These are phyloP conservation scores for Gibbula magus DNA, from an alignment of 2,888 invertebrate species.

Conservation along the genomic window DNA sequence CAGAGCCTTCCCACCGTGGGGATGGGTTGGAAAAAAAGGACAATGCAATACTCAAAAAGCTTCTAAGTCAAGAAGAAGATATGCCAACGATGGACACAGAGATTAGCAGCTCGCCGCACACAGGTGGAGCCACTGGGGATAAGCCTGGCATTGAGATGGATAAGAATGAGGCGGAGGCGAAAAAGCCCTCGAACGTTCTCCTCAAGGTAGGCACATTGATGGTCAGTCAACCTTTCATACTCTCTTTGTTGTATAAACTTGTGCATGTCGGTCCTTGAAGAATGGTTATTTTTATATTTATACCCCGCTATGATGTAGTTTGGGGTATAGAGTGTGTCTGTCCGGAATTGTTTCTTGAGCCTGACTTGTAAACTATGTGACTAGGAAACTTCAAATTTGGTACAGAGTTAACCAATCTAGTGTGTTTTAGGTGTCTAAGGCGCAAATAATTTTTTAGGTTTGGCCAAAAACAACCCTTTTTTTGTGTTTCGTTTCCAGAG, in stretches of 20 bases:
- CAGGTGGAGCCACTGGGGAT: conserved; percentile 74
- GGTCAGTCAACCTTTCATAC: not conserved
- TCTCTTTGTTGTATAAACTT: not conserved
- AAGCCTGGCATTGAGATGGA: conserved; percentile 77
- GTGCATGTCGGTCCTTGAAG: not conserved
- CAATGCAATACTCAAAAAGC: conserved; percentile 75
- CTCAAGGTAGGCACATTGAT: conserved; percentile 60
- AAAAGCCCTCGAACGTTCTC: conserved; percentile 62
- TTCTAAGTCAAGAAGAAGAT: conserved; percentile 83
- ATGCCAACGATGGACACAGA: conserved; percentile 67
- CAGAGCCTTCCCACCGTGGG: conserved; percentile 39
- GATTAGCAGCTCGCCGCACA: conserved; percentile 36
- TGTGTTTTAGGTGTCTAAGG: no score
- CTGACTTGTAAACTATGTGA: not conserved
- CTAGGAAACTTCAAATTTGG: not conserved
- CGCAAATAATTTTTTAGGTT: no score
- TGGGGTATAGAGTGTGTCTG: no score
- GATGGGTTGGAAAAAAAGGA: conserved; percentile 41
- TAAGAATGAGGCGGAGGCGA: conserved; percentile 71
- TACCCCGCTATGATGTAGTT: no score
- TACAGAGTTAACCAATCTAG: no score
- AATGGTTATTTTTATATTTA: not conserved
- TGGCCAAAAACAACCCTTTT: no score
- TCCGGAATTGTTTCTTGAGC: no score
- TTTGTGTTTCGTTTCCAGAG: no score